Conservation (phyloP, 2,797 vertebrate genomes). For the Sebastes hopkinsi region DNA sequence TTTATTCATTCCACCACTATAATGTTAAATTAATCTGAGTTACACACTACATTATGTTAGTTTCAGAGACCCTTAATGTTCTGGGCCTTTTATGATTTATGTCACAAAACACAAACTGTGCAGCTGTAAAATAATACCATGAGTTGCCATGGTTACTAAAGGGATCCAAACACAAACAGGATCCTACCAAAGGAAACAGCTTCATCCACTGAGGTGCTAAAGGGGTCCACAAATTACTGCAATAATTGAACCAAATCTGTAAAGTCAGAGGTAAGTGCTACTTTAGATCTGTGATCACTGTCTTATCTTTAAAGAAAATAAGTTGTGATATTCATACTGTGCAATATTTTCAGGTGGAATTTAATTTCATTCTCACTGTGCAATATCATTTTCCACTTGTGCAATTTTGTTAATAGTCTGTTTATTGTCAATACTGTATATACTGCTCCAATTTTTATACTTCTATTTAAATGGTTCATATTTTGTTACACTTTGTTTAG, state of each 20-base stretch:
- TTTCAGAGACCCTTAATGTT: not conserved
- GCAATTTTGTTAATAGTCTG: too few species aligned
- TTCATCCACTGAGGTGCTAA: not conserved
- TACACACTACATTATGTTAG: not conserved
- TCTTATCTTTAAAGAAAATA: not conserved
- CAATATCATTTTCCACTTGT: too few species aligned
- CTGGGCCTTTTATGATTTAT: rapidly evolving
- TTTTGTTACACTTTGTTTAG: too few species aligned
- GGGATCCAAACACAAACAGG: constrained; percentile 49
- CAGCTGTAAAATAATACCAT: not conserved
- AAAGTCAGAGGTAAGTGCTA: constrained; percentile 30
- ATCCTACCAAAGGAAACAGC: not conserved
- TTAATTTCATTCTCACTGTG: too few species aligned
- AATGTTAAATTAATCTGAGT: not conserved
- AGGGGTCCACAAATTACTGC: rapidly evolving
- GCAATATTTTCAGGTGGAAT: too few species aligned
- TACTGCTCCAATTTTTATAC: too few species aligned
- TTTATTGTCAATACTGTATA: too few species aligned
- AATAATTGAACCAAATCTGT: not conserved
- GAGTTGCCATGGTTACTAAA: constrained; percentile 71
- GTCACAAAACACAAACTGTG: rapidly evolving
- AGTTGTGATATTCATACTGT: too few species aligned
- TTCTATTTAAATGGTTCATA: too few species aligned
- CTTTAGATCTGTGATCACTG: not conserved
- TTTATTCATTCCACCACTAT: not conserved